Conservation (phyloP, 2,888 invertebrate genomes). For the Phortica magna region DNA sequence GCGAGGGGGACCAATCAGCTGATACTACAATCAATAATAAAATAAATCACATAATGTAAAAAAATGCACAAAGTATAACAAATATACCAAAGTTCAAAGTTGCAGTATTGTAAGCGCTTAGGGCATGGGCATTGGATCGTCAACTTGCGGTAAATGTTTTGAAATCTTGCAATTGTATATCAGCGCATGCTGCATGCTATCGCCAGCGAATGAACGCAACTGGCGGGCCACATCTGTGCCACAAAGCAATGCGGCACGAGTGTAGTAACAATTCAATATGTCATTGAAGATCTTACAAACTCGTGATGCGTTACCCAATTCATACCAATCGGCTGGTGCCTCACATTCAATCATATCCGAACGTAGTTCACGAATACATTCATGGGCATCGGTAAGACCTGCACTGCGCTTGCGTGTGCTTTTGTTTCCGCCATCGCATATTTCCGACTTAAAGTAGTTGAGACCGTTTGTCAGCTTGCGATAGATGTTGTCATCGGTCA, state of each 20-base stretch:
- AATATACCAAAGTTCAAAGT: too few species aligned
- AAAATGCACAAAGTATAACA: too few species aligned
- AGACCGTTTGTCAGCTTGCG: slow-evolving; percentile 78
- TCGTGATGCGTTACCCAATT: slow-evolving; percentile 75
- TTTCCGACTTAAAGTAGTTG: slow-evolving; percentile 75
- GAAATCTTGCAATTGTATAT: slow-evolving; percentile 59
- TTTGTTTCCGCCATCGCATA: slow-evolving; percentile 72
- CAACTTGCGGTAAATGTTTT: slow-evolving; percentile 65
- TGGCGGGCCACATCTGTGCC: slow-evolving; percentile 78
- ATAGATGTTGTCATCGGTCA: slow-evolving; percentile 78
- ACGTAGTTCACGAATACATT: slow-evolving; percentile 78
- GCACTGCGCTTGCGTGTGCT: slow-evolving; percentile 48
- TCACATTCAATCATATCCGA: slow-evolving; percentile 79
- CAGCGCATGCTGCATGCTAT: slow-evolving; percentile 60
- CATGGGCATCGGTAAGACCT: slow-evolving; percentile 73
- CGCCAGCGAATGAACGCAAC: slow-evolving; percentile 69
- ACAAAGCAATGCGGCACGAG: slow-evolving; percentile 79
- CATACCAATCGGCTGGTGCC: slow-evolving; percentile 80
- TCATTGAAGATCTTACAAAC: slow-evolving; percentile 79
- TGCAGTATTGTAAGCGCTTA: too few species aligned
- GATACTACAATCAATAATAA: too few species aligned
- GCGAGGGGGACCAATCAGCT: too few species aligned
- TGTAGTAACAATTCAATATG: slow-evolving; percentile 79
- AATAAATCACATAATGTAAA: too few species aligned
- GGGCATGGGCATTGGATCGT: slow-evolving; percentile 66